A percentile compares a stretch with the other conserved stretches of the same genome.
Conservation (phyloP, 2,888 invertebrate species). For the Galeruca laticollis region DNA sequence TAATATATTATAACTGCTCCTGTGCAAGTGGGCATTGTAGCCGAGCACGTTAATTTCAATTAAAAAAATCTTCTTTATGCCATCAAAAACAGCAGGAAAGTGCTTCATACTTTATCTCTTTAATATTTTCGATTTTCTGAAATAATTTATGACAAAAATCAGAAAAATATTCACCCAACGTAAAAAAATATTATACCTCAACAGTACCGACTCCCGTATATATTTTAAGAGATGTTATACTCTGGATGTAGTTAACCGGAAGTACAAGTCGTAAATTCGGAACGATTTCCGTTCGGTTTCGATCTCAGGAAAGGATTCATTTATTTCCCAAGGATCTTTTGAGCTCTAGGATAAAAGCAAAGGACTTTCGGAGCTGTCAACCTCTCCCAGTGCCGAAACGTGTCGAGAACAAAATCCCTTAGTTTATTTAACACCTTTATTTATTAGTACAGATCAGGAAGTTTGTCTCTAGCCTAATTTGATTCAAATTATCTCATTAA, state of each 20-base stretch:
- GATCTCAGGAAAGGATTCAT: conserved; percentile 31
- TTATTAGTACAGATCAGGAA: too few relatives aligned
- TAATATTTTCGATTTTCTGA: too few relatives aligned
- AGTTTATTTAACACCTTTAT: background rate
- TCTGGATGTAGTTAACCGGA: conserved; percentile 48
- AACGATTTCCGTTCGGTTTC: conserved; percentile 50
- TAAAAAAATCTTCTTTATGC: too few relatives aligned
- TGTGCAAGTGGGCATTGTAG: too few relatives aligned
- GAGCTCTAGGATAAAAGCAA: conserved; percentile 5
- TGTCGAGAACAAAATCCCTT: background rate
- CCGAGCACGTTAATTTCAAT: too few relatives aligned
- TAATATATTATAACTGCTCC: too few relatives aligned
- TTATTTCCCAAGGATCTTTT: conserved; percentile 31
- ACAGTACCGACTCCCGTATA: background rate
- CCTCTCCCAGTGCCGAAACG: background rate
- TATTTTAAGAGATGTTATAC: background rate
- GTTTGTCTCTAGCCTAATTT: too few relatives aligned
- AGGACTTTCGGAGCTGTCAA: conserved; percentile 15
- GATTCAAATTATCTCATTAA: too few relatives aligned
- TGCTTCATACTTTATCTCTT: too few relatives aligned
- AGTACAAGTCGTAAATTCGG: conserved; percentile 58
- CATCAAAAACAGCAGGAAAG: too few relatives aligned
- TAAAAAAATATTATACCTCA: background rate
- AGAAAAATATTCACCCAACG: too few relatives aligned
- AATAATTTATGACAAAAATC: too few relatives aligned